These are phyloP conservation scores for Menidia beryllina DNA, from an alignment of 2,113 vertebrate genomes.

Conservation along the genomic window DNA sequence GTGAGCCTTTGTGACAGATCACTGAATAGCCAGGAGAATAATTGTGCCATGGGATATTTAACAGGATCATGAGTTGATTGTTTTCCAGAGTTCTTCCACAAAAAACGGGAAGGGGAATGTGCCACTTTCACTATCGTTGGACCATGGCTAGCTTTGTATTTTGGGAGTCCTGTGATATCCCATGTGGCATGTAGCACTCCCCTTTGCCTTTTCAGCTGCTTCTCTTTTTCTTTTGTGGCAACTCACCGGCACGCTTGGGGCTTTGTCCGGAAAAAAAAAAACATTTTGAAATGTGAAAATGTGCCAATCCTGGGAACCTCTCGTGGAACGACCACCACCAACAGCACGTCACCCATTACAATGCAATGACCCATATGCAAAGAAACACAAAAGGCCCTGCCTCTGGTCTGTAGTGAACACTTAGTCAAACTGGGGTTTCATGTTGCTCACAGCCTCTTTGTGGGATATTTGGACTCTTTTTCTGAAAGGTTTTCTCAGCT, in stretches of 20 bases:
- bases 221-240: slow-evolving; percentile 37
- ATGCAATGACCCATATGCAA: slow-evolving; percentile 82
- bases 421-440: slow-evolving; percentile 41
- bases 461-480: slow-evolving; percentile 43
- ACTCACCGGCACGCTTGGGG: slow-evolving; percentile 49
- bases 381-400: slow-evolving; percentile 60
- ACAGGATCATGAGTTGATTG: slow-evolving; percentile 30
- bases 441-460: slow-evolving; percentile 50
- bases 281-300: slow-evolving; percentile 73
- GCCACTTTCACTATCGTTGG: slow-evolving; percentile 40
- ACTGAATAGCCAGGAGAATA: slow-evolving; percentile 29
- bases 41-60: slow-evolving; percentile 44
- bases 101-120: slow-evolving; percentile 43
- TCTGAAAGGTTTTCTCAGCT: slow-evolving; percentile 57
- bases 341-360: slow-evolving; percentile 65
- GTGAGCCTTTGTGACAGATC: slow-evolving; percentile 69
- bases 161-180: slow-evolving; percentile 39
- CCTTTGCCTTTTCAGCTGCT: slow-evolving; percentile 63
- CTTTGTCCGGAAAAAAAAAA: slow-evolving; percentile 51
- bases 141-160: slow-evolving; percentile 40
- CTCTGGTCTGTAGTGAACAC: slow-evolving; percentile 50
- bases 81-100: slow-evolving; percentile 71
- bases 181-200: slow-evolving; percentile 67
- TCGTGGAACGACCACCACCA: slow-evolving; percentile 51
- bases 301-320: slow-evolving; percentile 69